These are phyloP conservation scores for Delichon dasypus DNA, from an alignment of 2,797 vertebrate species.

Conservation along the genomic window DNA sequence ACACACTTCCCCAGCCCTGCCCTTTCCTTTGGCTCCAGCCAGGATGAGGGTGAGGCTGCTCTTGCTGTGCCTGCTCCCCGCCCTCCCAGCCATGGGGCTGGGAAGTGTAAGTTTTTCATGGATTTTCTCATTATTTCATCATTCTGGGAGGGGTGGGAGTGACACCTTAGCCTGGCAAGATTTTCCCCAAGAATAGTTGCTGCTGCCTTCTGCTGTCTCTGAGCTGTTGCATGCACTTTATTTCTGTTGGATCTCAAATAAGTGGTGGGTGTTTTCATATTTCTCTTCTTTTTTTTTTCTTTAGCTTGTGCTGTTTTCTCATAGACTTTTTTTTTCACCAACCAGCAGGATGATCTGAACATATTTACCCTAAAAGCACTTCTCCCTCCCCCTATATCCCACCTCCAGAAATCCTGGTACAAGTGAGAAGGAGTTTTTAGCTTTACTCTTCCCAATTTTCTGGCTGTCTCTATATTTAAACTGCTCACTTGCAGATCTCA, in stretches of 20 bases:
- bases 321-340: neutral
- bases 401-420: neutral
- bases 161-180: accelerated
- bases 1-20: neutral
- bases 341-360: neutral
- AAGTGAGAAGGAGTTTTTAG: neutral
- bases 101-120: neutral
- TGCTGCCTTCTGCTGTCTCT: neutral
- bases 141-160: neutral
- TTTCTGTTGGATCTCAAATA: neutral
- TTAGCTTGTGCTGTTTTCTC: neutral
- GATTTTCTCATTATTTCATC: neutral
- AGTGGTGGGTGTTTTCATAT: neutral
- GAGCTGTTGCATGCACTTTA: neutral
- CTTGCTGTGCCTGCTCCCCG: neutral
- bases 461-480: neutral
- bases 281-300: neutral
- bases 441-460: neutral
- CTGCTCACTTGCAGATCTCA: neutral
- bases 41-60: neutral
- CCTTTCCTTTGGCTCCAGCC: neutral
- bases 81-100: neutral
- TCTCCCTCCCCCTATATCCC: neutral
- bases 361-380: neutral
- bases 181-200: neutral